phyloP scores from a whole-genome alignment of 2,113 vertebrate species.

The Spheniscus mendiculus region DNA sequence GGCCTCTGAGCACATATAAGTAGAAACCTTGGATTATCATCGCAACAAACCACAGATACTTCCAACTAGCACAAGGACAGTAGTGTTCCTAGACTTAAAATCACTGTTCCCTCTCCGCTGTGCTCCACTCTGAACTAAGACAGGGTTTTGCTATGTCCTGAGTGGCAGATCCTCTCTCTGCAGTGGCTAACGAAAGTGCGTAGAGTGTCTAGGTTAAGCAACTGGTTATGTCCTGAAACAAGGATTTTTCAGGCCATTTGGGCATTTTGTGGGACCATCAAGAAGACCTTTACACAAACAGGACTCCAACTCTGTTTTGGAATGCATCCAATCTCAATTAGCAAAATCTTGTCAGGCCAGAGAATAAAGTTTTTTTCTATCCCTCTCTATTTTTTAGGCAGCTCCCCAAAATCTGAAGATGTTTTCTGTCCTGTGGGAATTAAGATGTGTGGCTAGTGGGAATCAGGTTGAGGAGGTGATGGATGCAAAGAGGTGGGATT shows the following conservation, averaged over 20 bases:
- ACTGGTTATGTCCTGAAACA: not conserved
- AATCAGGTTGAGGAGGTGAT: not conserved
- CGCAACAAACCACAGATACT: not conserved
- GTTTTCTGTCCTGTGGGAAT: not conserved
- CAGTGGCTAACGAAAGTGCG: not conserved
- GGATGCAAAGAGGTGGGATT: not conserved
- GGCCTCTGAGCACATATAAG: not conserved
- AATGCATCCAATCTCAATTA: not conserved
- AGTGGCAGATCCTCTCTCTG: not conserved
- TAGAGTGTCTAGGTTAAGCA: not conserved
- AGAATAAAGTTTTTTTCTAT: not conserved
- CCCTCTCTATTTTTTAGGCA: not conserved
- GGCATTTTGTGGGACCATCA: not conserved
- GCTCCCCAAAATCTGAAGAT: not conserved
- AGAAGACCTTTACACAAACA: not conserved
- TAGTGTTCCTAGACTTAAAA: not conserved
- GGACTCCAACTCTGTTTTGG: not conserved
- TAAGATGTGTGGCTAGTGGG: not conserved
- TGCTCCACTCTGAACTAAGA: not conserved
- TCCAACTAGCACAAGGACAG: not conserved
- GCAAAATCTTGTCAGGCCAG: not conserved
- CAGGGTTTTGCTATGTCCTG: not conserved
- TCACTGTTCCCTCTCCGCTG: not conserved
- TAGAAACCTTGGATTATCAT: not conserved
- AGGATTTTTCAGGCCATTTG: not conserved